Evolutionary conservation across 2,888 invertebrate genomes (phyloP), one percentile per base, ranked within the genome.

Genomic region (Coelogynopora nodosa): DNA sequence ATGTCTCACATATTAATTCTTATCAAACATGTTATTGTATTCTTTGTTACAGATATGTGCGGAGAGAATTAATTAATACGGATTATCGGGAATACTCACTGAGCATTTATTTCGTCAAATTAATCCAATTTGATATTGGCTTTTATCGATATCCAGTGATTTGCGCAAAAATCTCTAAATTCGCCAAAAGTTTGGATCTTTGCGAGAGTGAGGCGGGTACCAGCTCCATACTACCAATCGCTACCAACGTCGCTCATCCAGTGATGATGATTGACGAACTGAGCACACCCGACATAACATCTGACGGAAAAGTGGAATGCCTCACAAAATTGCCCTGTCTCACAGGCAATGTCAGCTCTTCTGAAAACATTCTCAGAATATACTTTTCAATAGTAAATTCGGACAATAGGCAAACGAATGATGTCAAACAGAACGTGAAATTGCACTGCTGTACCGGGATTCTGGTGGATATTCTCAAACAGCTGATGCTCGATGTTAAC

Each of bases 391-490:
- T n/a, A n/a, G n/a, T n/a, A n/a, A n/a, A n/a, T n/a, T n/a, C n/a
- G n/a, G n/a, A n/a, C n/a, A n/a, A n/a, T n/a, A n/a, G n/a, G n/a
- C n/a, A n/a, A n/a, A n/a, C n/a, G n/a, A n/a, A n/a, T n/a, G n/a
- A n/a, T n/a, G n/a, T n/a, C n/a, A n/a, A n/a, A 49, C 49, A 84
- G 27, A 2, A 84, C 49, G 31, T 49, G 1, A 49, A 84, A 84
- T n/a, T 84, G 2, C 30, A 84, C 30, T 85, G 85, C 67, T 85
- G 85, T 30, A 31, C 67, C 27, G 85, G 85, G 27, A 67, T 85
- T 67, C 5, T 23, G 67, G 67, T 85, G 1, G 28, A 67, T 2
- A 29, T 85, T 1, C 74, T 85, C n/a, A 85, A 67, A n/a, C 85
- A 67, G 2, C 49, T 85, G 5, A 85, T 67, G 26, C 26, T 26